Base-by-base conservation (phyloP, 1,140 invertebrate genomes). In the Eurosta solidaginis region DNA sequence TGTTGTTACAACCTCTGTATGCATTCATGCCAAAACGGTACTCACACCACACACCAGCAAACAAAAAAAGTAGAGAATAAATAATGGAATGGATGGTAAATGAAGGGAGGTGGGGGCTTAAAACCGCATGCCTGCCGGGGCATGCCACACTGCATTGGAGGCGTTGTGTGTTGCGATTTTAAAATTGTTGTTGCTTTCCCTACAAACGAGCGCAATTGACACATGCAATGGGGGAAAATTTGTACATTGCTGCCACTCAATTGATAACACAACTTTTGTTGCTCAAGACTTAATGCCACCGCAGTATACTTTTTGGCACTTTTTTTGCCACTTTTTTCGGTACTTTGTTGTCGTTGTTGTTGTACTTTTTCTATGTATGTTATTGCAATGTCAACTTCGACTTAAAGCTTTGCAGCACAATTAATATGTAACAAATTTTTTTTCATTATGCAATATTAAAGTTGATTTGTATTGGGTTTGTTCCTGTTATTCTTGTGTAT, bases 111-210 rank as follows among this genome's bases (percentile, higher is more conserved):
- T 25, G 22, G 50, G 22, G 59, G 59, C 17, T n/a, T n/a, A 40
- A 68, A 27, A 40, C 33, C 59, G 33, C 59, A 42, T 68, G 33
- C 22, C 59, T 68, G n/a, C 33, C 33, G 33, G n/a, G 59, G 59
- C 59, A 14, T 68, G 59, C 59, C 59, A 68, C 59, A 68, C 40
- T 42, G 59, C 59, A 68, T 68, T 68, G 59, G n/a, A n/a, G n/a
- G 40, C 59, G 40, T 68, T 40, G 33, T 14, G 59, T 40, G 33
- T 40, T 68, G n/a, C 59, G 33, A n/a, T 29, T 7, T 68, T 29
- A n/a, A 49, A 17, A 17, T 59, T 29, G 14, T 59, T 36, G 54
- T 59, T 59, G 54, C 54, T n/a, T n/a, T n/a, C n/a, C n/a, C n/a
- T 6, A 33, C 54, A 33, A 33, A 59, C 25, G 54, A 33, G 54